These are phyloP conservation scores for Anoura caudifer DNA, from an alignment of 2,113 vertebrate genomes.

Conservation along the genomic window DNA sequence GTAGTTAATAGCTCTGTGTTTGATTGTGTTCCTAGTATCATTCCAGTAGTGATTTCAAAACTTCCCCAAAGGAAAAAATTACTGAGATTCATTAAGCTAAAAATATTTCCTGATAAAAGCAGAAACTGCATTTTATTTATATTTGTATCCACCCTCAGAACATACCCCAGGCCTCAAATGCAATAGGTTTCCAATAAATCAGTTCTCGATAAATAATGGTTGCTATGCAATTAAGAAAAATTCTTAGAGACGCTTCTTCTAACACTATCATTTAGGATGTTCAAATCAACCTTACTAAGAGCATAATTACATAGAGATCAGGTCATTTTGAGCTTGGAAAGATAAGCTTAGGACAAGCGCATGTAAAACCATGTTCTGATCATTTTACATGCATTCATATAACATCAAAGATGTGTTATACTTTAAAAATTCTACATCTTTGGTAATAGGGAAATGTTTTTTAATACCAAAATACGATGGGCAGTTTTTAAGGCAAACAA, in stretches of 20 bases:
- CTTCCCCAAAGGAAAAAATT: not conserved
- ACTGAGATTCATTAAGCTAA: conserved; percentile 39
- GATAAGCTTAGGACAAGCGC: too few species aligned
- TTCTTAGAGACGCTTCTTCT: conserved; percentile 34
- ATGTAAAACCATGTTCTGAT: not conserved
- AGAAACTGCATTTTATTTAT: conserved; percentile 47
- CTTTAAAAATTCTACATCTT: conserved; percentile 12
- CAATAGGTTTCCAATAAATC: conserved; percentile 50
- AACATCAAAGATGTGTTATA: not conserved
- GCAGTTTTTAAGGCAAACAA: not conserved
- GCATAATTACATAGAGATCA: conserved; percentile 57
- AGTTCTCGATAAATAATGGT: conserved; percentile 50
- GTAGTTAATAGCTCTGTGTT: not conserved
- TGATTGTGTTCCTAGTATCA: not conserved
- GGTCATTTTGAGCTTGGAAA: conserved; percentile 38
- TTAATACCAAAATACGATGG: not conserved
- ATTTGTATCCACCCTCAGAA: conserved; percentile 38
- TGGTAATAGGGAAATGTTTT: not conserved
- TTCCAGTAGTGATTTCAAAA: not conserved
- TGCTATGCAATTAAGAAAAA: conserved; percentile 59
- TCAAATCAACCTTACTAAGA: conserved; percentile 55
- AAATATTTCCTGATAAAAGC: conserved; percentile 47
- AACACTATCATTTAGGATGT: conserved; percentile 33
- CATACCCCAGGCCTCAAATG: not conserved
- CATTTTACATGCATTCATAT: conserved; percentile 40